Evolutionary conservation across 2,113 vertebrate genomes (phyloP).

Genomic region (Leiothrix lutea): DNA sequence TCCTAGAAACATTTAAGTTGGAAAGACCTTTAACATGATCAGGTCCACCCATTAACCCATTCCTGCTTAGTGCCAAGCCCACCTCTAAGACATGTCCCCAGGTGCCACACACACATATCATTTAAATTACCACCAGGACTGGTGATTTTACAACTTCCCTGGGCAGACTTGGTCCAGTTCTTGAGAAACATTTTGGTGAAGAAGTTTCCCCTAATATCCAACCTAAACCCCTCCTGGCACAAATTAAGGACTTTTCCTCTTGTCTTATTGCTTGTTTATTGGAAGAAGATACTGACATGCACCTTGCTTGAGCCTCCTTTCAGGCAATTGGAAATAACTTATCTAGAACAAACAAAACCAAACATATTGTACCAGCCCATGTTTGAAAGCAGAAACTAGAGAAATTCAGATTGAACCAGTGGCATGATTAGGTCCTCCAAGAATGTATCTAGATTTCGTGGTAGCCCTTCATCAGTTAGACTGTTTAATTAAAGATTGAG

Average conservation of each 20-base stretch:
- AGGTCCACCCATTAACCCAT: not conserved
- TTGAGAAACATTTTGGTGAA: not conserved
- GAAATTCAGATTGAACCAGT: not conserved
- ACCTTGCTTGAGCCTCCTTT: not conserved
- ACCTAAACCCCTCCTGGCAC: not conserved
- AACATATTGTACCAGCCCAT: not conserved
- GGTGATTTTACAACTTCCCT: not conserved
- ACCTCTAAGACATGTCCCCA: not conserved
- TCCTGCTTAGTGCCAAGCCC: too few relatives aligned
- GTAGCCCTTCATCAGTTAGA: not conserved
- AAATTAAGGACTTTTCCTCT: not conserved
- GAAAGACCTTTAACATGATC: not conserved
- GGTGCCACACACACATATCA: fast-evolving
- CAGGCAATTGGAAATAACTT: not conserved
- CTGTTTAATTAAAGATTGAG: not conserved
- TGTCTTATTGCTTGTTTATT: not conserved
- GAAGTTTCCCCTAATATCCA: not conserved
- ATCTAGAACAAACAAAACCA: not conserved
- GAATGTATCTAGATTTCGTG: not conserved
- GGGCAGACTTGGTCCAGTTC: not conserved
- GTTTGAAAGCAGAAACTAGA: not conserved
- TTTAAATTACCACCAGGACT: not conserved
- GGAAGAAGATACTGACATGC: not conserved
- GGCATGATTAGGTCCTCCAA: not conserved
- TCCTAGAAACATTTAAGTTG: not conserved